Evolutionary conservation across 2,888 invertebrate species (phyloP), one percentile per base, ranked within the genome.

Genomic region (Orthosia gracilis): DNA sequence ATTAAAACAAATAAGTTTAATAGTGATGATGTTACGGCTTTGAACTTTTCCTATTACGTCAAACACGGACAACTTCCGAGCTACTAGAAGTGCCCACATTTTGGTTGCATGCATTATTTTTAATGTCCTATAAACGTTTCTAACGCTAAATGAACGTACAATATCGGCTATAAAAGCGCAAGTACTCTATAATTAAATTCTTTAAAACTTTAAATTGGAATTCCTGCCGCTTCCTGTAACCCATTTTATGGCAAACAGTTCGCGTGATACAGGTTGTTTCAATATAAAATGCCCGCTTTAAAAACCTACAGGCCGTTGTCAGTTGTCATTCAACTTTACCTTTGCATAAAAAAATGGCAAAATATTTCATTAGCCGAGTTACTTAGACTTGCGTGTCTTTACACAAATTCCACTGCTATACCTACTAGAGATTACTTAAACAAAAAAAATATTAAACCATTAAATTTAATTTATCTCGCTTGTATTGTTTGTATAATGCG

Each of bases 191-290:
- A 83, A 85, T 85, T 83, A 82, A 77, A 66, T 70, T 66, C 50
- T 45, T 78, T 81, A 72, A 84, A 86, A 88, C 76, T 87, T 89
- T 87, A 88, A 87, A 88, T 88, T 85, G 73, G 81, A 85, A 80
- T 84, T 78, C 80, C 81, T 81, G 76, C 80, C 78, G 80, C 78
- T 85, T 88, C 83, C 85, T 78, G 80, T 86, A 88, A 85, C 88
- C 87, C 76, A 87, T 87, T 89, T 79, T 45, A 65, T 65, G 45
- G 61, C 57, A 66, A 77, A 73, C 73, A 67, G 72, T 61, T 91
- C 85, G 91, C 92, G 91, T 91, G 91, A 82, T 76, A 83, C 72
- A 82, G 85, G 81, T 88, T 85, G 74, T 85, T 71, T 73, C 73
- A 75, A 73, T 78, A 82, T 85, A 86, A 87, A 85, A 85, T 80